A percentile compares a stretch with the other conserved stretches of the same genome.
Conservation (phyloP, 1,140 invertebrate genomes). For the Drosophila santomea region DNA sequence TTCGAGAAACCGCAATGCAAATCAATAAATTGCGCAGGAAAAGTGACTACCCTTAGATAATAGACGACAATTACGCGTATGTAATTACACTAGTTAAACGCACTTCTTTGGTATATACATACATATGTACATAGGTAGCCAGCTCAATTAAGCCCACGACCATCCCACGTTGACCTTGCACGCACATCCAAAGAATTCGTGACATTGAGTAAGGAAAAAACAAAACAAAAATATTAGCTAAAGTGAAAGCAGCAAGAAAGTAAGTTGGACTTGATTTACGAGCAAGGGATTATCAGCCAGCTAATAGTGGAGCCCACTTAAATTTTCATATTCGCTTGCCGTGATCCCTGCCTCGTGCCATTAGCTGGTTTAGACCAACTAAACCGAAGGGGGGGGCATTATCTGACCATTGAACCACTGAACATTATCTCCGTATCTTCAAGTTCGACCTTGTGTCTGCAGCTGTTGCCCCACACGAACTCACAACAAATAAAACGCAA, state of each 20-base stretch:
- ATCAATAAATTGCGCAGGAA: not conserved
- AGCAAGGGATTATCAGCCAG: conserved; percentile 8
- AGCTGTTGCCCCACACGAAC: conserved; percentile 33
- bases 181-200: conserved; percentile 21
- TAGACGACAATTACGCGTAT: conserved; percentile 9
- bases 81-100: conserved; percentile 4
- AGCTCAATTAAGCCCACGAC: conserved; percentile 14
- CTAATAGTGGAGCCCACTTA: conserved; percentile 5
- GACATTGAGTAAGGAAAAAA: conserved; percentile 3
- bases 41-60: conserved; percentile 1
- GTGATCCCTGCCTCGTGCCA: not conserved
- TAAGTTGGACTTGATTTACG: conserved; percentile 27
- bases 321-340: conserved; percentile 29
- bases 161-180: conserved; percentile 25
- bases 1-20: not conserved
- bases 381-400: conserved; percentile 2
- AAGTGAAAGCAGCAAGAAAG: not conserved
- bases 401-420: conserved; percentile 30
- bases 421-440: conserved; percentile 26
- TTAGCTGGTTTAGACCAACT: not conserved
- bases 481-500: conserved; percentile 31
- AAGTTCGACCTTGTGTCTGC: conserved; percentile 29
- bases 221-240: no score
- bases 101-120: not conserved
- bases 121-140: not conserved